Base-by-base conservation (phyloP, 2,797 vertebrate genomes). In the Margarornis squamiger region DNA sequence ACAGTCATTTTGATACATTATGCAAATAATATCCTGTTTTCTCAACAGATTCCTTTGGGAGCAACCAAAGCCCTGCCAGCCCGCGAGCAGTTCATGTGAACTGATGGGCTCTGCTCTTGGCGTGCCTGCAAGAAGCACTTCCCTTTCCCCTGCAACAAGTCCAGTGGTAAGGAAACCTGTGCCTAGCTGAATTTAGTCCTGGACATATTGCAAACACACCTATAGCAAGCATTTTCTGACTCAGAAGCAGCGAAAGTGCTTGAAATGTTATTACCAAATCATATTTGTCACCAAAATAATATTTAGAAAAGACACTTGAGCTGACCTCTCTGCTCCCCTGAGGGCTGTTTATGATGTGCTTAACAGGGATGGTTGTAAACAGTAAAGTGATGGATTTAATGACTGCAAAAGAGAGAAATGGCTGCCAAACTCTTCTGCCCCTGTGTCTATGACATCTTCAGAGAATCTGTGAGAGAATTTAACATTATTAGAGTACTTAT, bases 11-110 rank as follows among this genome's bases (percentile, higher is more conserved):
- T 96, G 92, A 82, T 73, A 52, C 79, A 71, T 71, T 93, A 91
- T 87, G 90, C 82, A 95, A 62, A 78, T 61, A 72, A 84, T 62
- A 86, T 81, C 78, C 78, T 82, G 43, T 81, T 94, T 96, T 83
- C 76, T 81, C 82, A 72, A 90, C 59, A 30, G 43, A 96, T 93
- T 96, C 93, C 92, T 92, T 71, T 49, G 55, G 81, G 81, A 86
- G 72, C 51, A 92, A 92, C 68, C 41, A 58, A 57, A 79, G 32
- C 52, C 6, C 52, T 72, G 61, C 38, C 77, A 90, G 75, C 22
- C 38, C 65, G 55, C 29, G 30, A 58, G 77, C 49, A 49, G 30
- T 12, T 45, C n/a, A 59, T 32, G 26, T 54, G 22, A 29, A 72
- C 55, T 70, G 45, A 34, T 85, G 39, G 36, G 32, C 27, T 65